These are phyloP conservation scores for Lasioglossum pauxillum DNA, from an alignment of 2,888 invertebrate genomes.

Conservation along the genomic window DNA sequence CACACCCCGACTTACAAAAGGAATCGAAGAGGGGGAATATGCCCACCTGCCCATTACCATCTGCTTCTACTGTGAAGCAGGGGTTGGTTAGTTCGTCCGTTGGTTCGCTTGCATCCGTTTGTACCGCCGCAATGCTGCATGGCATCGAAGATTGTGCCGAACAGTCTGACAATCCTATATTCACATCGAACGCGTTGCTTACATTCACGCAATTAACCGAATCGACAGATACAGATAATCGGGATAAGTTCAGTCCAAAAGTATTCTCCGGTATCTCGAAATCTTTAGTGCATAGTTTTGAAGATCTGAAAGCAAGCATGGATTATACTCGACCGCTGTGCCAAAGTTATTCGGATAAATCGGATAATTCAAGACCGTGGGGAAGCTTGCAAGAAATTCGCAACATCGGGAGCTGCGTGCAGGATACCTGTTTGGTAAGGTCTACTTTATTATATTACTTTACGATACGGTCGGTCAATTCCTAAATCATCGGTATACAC, in stretches of 20 bases:
- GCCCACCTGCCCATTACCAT: constrained; percentile 79
- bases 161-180: constrained; percentile 50
- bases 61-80: constrained; percentile 73
- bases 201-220: constrained; percentile 23
- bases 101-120: constrained; percentile 73
- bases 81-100: constrained; percentile 75
- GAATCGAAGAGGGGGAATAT: constrained; percentile 73
- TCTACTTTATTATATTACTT: neutral
- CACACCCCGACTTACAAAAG: constrained; percentile 66
- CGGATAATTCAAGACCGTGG: constrained; percentile 84
- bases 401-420: constrained; percentile 77
- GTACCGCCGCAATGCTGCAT: constrained; percentile 69
- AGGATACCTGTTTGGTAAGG: constrained; percentile 79
- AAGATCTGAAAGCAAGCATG: constrained; percentile 81
- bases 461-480: neutral
- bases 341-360: constrained; percentile 72
- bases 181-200: constrained; percentile 39
- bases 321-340: constrained; percentile 72
- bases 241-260: constrained; percentile 88
- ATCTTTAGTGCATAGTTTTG: constrained; percentile 83
- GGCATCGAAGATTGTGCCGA: constrained; percentile 63
- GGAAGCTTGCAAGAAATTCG: constrained; percentile 89
- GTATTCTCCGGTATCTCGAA: constrained; percentile 85
- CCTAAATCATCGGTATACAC: neutral
- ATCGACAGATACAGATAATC: constrained; percentile 55